A percentile compares a stretch with the other conserved stretches of the same genome.
Evolutionary conservation across 2,113 vertebrate genomes (phyloP).

Genomic region (Hemibagrus wyckioides): DNA sequence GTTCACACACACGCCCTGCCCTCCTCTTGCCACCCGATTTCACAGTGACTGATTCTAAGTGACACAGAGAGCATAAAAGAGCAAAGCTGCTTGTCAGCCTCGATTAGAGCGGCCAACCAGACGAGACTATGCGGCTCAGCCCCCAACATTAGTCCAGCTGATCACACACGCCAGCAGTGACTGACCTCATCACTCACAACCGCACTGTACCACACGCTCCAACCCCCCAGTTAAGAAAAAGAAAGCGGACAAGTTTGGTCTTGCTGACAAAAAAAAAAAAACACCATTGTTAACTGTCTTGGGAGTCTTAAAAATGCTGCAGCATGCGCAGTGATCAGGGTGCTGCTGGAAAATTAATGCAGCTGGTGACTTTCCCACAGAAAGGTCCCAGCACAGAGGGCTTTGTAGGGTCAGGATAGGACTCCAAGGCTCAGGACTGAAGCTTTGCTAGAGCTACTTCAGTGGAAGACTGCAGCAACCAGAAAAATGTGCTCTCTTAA

Average conservation of each 20-base stretch:
- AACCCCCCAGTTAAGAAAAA: conserved; percentile 2
- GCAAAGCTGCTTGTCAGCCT: conserved; percentile 91
- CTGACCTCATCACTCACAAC: conserved; percentile 63
- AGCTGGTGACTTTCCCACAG: conserved; percentile 50
- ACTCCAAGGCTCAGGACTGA: conserved; percentile 16
- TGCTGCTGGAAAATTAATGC: conserved; percentile 6
- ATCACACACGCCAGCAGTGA: conserved; percentile 81
- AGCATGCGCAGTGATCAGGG: conserved; percentile 6
- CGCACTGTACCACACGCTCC: background rate
- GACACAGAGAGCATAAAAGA: conserved; percentile 92
- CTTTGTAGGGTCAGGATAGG: conserved; percentile 34
- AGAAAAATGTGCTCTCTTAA: conserved; percentile 40
- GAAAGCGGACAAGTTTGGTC: conserved; percentile 14
- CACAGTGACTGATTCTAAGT: conserved; percentile 88
- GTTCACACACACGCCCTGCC: conserved; percentile 74
- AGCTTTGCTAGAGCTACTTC: conserved; percentile 30
- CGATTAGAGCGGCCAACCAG: conserved; percentile 84
- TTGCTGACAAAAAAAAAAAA: background rate
- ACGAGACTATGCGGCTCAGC: conserved; percentile 86
- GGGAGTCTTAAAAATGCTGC: conserved; percentile 12
- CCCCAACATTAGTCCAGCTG: conserved; percentile 83
- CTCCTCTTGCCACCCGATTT: conserved; percentile 86
- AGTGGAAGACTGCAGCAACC: background rate
- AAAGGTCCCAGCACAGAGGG: conserved; percentile 23
- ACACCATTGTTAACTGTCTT: conserved; percentile 4